Percentiles rank a stretch among this genome's conserved stretches.
Evolutionary conservation across 1,140 invertebrate genomes (phyloP).

Genomic region (Drosophila dunni): DNA sequence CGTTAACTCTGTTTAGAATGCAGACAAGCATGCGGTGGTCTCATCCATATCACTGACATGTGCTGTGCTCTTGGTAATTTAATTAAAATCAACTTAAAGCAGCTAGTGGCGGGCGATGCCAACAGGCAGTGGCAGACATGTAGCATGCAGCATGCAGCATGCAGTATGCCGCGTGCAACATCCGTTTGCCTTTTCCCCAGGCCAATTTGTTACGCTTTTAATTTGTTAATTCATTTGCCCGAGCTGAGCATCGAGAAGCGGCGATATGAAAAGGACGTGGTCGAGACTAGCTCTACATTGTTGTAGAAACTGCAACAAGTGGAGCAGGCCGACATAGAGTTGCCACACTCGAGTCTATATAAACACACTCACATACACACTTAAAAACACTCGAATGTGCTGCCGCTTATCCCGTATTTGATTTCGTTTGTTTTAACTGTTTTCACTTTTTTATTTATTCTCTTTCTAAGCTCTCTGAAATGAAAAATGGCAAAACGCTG

Average conservation of each 20-base stretch:
- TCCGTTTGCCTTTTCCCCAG: slow-evolving; percentile 36
- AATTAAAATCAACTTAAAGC: slow-evolving; percentile 79
- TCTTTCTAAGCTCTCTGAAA: slow-evolving; percentile 39
- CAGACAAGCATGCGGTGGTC: slow-evolving; percentile 18
- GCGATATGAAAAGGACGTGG: slow-evolving; percentile 4
- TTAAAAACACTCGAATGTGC: slow-evolving; percentile 8
- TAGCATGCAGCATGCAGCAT: neutral
- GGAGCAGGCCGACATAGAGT: slow-evolving; percentile 55
- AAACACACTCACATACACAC: slow-evolving; percentile 6
- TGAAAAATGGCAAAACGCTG: slow-evolving; percentile 75
- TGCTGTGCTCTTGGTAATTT: slow-evolving; percentile 68
- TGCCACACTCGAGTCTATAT: slow-evolving; percentile 39
- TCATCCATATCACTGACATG: slow-evolving; percentile 65
- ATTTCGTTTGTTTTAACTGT: slow-evolving; percentile 77
- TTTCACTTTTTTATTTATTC: slow-evolving; percentile 75
- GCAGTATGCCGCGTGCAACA: slow-evolving; percentile 45
- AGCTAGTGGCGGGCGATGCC: slow-evolving; percentile 28
- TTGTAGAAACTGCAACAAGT: slow-evolving; percentile 63
- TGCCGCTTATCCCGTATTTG: slow-evolving; percentile 67
- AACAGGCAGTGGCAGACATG: neutral
- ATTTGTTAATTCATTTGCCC: slow-evolving; percentile 80
- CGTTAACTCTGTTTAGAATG: slow-evolving; percentile 8
- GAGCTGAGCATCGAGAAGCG: slow-evolving; percentile 34
- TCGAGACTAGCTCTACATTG: slow-evolving; percentile 31
- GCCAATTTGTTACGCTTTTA: slow-evolving; percentile 80